Evolutionary conservation across 1,140 invertebrate species (phyloP).

Genomic region (Drosophila tsacasi): DNA sequence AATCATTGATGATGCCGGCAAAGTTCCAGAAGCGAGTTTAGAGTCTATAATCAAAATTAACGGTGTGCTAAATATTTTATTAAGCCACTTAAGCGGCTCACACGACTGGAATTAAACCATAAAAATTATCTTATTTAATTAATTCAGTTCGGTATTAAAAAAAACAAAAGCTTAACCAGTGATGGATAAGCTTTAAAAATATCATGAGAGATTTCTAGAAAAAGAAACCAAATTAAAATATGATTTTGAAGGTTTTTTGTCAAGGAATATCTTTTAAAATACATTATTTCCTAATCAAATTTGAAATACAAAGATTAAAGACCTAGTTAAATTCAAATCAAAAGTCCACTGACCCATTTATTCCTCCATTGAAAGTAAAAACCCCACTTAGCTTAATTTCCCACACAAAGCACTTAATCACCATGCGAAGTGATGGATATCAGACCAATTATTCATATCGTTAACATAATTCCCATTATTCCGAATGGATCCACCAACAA

Average conservation of each 20-base stretch:
- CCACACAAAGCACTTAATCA: conserved; percentile 36
- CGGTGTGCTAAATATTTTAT: conserved; percentile 31
- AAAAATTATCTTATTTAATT: conserved; percentile 13
- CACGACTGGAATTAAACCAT: conserved; percentile 6
- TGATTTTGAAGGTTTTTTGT: background rate
- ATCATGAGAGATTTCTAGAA: background rate
- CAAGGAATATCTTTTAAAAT: background rate
- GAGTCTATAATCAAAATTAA: conserved; percentile 17
- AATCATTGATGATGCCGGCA: conserved; percentile 40
- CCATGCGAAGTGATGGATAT: conserved; percentile 38
- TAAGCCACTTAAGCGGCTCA: conserved; percentile 1
- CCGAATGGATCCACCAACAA: conserved; percentile 9
- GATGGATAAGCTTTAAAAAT: too few relatives aligned
- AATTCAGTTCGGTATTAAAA: background rate
- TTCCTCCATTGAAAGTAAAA: conserved; percentile 10
- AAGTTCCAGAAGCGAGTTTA: conserved; percentile 26
- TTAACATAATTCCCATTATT: conserved; percentile 43
- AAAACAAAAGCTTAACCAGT: too few relatives aligned
- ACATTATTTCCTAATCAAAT: background rate
- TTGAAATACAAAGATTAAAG: background rate
- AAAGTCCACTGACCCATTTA: conserved; percentile 5
- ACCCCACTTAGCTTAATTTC: conserved; percentile 16
- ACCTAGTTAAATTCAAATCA: background rate
- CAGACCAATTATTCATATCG: conserved; percentile 38
- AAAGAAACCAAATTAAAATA: background rate